A percentile compares a stretch with the other conserved stretches of the same genome.
These are phyloP conservation scores for Oryzias sinensis DNA, from an alignment of 2,797 vertebrate species.

Conservation along the genomic window DNA sequence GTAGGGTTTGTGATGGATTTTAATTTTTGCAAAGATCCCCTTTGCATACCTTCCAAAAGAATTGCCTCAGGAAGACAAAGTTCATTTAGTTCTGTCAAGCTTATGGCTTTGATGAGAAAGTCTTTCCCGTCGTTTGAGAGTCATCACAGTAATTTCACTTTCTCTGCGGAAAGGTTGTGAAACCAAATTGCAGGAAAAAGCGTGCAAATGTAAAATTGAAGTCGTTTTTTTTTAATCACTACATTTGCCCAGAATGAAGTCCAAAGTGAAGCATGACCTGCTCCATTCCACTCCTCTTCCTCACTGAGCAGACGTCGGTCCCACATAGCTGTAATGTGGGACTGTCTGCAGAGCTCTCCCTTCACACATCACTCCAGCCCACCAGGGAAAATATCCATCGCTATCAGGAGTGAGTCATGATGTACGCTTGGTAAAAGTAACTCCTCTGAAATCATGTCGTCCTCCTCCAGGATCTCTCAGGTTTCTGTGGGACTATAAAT, in stretches of 20 bases:
- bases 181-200: background rate
- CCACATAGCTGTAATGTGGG: constrained; percentile 40
- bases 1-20: too few relatives aligned
- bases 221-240: too few relatives aligned
- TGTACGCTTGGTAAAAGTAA: constrained; percentile 3
- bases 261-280: constrained; percentile 20
- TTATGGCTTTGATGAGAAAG: too few relatives aligned
- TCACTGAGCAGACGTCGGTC: constrained; percentile 55
- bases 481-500: constrained; percentile 6
- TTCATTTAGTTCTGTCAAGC: too few relatives aligned
- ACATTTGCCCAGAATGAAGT: background rate
- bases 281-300: constrained; percentile 25
- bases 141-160: too few relatives aligned
- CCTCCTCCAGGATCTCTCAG: constrained; percentile 13
- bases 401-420: constrained; percentile 38
- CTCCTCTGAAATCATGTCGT: constrained; percentile 18
- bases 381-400: constrained; percentile 15
- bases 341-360: constrained; percentile 9
- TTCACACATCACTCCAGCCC: constrained; percentile 15
- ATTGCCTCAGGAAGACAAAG: too few relatives aligned
- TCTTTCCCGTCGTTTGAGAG: too few relatives aligned
- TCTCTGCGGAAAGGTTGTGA: background rate
- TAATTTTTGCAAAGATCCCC: too few relatives aligned
- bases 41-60: too few relatives aligned
- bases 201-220: background rate